phyloP scores from a whole-genome alignment of 2,888 invertebrate genomes.

The Tortricodes alternella region DNA sequence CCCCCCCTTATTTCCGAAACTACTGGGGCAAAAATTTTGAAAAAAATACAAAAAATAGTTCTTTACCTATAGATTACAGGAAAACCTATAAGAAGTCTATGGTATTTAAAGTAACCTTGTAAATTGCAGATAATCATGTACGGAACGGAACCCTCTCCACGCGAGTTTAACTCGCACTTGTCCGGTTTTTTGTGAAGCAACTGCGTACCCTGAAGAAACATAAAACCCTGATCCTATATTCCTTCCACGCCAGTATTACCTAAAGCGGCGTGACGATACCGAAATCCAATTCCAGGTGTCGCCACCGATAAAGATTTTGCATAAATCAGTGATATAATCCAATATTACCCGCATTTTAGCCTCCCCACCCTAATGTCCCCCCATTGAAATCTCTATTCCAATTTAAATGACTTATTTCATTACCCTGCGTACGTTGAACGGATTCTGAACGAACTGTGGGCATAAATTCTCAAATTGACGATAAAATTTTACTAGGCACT shows the following conservation, averaged over 20 bases:
- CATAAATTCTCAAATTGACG: constrained; percentile 76
- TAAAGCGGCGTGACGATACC: constrained; percentile 51
- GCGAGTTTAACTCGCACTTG: no score
- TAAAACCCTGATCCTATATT: constrained; percentile 7
- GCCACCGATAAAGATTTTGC: constrained; percentile 76
- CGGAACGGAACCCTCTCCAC: no score
- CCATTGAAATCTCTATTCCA: constrained; percentile 78
- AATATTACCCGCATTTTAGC: constrained; percentile 75
- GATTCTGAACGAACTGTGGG: constrained; percentile 57
- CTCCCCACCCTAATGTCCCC: constrained; percentile 68
- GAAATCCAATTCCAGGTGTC: constrained; percentile 77
- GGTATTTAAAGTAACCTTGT: no score
- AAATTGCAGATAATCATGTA: no score
- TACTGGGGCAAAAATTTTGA: no score
- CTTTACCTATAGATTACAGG: no score
- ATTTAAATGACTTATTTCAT: constrained; percentile 82
- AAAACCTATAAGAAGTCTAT: no score
- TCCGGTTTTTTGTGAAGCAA: no score
- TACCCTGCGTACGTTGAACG: constrained; percentile 60
- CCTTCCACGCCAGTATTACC: constrained; percentile 5
- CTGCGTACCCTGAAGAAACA: not conserved
- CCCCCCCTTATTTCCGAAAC: no score
- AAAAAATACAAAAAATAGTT: no score
- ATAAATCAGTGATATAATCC: constrained; percentile 81
- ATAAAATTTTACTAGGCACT: constrained; percentile 70